Evolutionary conservation across 2,113 vertebrate genomes (phyloP), one percentile per base, ranked within the genome.

Genomic region (Anhinga anhinga): DNA sequence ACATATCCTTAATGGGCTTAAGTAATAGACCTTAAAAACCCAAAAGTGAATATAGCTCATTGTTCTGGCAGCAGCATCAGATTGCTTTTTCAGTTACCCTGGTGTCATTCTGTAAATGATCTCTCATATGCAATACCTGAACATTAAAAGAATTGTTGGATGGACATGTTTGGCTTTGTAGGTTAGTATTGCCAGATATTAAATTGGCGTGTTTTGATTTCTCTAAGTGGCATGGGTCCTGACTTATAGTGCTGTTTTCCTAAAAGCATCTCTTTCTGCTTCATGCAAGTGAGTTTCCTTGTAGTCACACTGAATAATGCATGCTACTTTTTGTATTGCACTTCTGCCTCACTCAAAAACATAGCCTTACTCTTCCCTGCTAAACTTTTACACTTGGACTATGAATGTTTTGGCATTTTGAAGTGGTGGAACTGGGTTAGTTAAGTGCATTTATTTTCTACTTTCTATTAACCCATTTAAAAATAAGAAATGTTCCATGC

Each of bases 1-100:
- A 59, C 19, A 21, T 78, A 76, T 25, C 62, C 69, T 95, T 97
- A 97, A 93, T 95, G 80, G 80, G 19, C 53, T 86, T 93, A 92
- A 95, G 87, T 66, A 95, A 27, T 81, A 86, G 53, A 83, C 88
- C n/a, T 86, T 81, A 5, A 50, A 79, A n/a, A n/a, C n/a, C n/a
- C n/a, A 74, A 56, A 30, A 6, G 3, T 56, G 2, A 58, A 27
- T 85, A 9, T 67, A 55, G 62, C 72, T 94, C 42, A 15, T 79
- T 91, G 17, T 83, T 59, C 77, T 93, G 82, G 27, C 79, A 74
- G 40, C 15, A 44, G 55, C 14, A 66, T 50, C 76, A 63, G 30
- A 42, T 44, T 72, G 25, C 29, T 83, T 90, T 94, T 73, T 62
- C 22, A 49, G 50, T 78, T 88, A 19, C 23, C 12, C 27, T 70